Evolutionary conservation across 2,113 vertebrate species (phyloP).

Genomic region (Oenanthe oenanthe): DNA sequence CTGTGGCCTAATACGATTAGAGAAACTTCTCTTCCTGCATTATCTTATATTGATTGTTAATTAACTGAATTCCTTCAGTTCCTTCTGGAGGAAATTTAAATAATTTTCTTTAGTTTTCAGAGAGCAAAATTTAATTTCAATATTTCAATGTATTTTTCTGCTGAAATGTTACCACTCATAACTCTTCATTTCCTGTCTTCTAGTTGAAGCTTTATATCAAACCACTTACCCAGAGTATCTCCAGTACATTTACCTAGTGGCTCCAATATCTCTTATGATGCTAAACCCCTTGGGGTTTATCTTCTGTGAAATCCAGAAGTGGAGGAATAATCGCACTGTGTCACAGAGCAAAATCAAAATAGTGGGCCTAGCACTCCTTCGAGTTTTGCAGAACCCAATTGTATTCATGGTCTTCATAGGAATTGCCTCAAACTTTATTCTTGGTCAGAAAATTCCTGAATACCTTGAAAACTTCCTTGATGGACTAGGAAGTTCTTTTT

Average conservation of each 20-base stretch:
- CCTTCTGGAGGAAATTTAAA: background rate
- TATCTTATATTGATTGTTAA: background rate
- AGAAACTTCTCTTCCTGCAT: background rate
- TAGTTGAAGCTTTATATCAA: constrained; percentile 96
- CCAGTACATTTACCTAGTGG: constrained; percentile 97
- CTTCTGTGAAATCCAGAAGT: constrained; percentile 96
- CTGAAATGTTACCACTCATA: constrained; percentile 34
- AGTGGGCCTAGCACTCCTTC: constrained; percentile 84
- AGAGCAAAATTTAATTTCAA: background rate
- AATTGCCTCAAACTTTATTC: constrained; percentile 89
- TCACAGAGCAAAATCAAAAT: constrained; percentile 87
- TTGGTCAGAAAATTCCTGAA: constrained; percentile 86
- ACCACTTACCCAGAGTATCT: constrained; percentile 93
- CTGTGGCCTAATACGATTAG: background rate
- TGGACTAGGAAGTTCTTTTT: constrained; percentile 93
- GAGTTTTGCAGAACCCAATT: constrained; percentile 93
- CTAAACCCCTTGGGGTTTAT: constrained; percentile 95
- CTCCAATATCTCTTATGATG: constrained; percentile 94
- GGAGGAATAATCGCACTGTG: constrained; percentile 79
- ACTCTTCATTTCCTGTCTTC: constrained; percentile 62
- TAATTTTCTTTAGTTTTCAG: background rate
- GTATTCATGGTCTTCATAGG: constrained; percentile 97
- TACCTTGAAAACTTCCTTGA: constrained; percentile 93
- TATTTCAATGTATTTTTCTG: constrained; percentile 9
- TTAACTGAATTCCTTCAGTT: background rate